Evolutionary conservation across 2,113 vertebrate species (phyloP).

Genomic region (Columba livia): DNA sequence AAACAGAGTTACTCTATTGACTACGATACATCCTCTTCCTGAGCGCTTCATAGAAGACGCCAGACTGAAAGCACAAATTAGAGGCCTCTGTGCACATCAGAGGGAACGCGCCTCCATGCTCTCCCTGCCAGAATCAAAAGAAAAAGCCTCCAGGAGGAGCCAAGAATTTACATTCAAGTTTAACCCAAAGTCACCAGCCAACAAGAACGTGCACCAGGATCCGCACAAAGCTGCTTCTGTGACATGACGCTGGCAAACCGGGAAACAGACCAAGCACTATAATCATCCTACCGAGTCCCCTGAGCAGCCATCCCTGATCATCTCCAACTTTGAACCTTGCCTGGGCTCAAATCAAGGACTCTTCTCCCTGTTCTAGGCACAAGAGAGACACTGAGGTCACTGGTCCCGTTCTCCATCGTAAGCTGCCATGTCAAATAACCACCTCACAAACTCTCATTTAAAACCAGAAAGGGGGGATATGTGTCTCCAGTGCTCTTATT

Average conservation of each 20-base stretch:
- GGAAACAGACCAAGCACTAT: background rate
- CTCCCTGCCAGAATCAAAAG: slow-evolving; percentile 19
- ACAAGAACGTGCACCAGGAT: slow-evolving; percentile 22
- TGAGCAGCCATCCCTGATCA: background rate
- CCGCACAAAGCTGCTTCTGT: slow-evolving; percentile 58
- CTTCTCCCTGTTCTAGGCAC: background rate
- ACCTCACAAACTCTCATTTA: background rate
- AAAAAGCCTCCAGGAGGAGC: slow-evolving; percentile 36
- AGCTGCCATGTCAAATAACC: background rate
- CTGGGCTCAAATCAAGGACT: background rate
- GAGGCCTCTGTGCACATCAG: background rate
- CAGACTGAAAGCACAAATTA: slow-evolving; percentile 9
- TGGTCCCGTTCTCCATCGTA: background rate
- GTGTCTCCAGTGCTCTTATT: background rate
- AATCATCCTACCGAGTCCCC: background rate
- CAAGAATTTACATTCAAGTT: slow-evolving; percentile 57
- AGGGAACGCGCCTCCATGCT: background rate
- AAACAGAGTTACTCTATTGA: background rate
- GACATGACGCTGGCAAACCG: background rate
- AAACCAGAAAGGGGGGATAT: background rate
- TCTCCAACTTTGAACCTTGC: background rate
- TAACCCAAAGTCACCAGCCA: slow-evolving; percentile 61
- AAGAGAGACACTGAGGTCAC: background rate
- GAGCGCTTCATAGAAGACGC: background rate
- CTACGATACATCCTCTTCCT: background rate